phyloP scores from a whole-genome alignment of 2,888 invertebrate genomes.

The Clistopyga incitator region DNA sequence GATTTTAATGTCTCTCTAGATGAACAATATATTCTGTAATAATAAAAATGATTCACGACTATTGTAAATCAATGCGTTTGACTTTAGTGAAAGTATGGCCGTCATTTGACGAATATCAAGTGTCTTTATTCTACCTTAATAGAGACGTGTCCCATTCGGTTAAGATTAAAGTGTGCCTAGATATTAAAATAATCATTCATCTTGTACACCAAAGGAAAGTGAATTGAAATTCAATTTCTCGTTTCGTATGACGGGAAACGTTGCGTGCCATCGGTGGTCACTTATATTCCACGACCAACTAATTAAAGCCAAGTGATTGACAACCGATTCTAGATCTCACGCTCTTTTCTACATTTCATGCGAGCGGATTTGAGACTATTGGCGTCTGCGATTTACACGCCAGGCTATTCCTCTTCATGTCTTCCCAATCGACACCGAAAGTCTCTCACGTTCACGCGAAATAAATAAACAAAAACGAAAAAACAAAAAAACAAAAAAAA shows the following conservation, averaged over 20 bases:
- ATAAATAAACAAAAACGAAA: not conserved
- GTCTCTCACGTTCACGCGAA: constrained; percentile 18
- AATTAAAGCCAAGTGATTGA: constrained; percentile 16
- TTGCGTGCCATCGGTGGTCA: not conserved
- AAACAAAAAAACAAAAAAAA: no score
- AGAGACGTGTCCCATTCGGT: constrained; percentile 60
- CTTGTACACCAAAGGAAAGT: constrained; percentile 53
- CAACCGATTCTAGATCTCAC: constrained; percentile 21
- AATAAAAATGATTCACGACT: no score
- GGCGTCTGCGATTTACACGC: not conserved
- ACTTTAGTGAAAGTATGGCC: no score
- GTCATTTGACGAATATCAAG: no score
- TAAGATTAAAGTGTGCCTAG: constrained; percentile 74
- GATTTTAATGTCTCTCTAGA: no score
- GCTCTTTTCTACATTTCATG: constrained; percentile 6
- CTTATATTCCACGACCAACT: not conserved
- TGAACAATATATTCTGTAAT: no score
- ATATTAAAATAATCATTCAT: constrained; percentile 71
- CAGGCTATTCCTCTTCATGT: constrained; percentile 54
- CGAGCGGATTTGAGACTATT: constrained; percentile 24
- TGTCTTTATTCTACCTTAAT: not conserved
- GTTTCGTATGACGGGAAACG: constrained; percentile 23
- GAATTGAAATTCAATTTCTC: constrained; percentile 29
- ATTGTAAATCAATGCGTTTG: no score
- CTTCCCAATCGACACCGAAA: constrained; percentile 60